Evolutionary conservation across 2,888 invertebrate genomes (phyloP).

Genomic region (Trachelus tabidus): DNA sequence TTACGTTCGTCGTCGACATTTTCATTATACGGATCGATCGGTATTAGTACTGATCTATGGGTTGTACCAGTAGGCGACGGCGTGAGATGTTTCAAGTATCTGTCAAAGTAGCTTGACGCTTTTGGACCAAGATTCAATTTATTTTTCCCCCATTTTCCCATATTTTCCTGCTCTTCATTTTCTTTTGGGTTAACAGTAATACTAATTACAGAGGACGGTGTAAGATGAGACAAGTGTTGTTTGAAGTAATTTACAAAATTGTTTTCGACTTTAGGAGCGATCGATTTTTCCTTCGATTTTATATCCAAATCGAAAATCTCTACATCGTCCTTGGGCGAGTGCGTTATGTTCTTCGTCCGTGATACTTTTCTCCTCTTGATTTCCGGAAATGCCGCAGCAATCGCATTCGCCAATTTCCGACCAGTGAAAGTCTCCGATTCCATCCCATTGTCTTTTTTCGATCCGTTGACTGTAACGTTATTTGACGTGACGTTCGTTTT

Average conservation of each 20-base stretch:
- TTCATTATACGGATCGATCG: background rate
- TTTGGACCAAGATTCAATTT: background rate
- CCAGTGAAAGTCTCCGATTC: background rate
- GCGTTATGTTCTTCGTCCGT: background rate
- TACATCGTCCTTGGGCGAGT: background rate
- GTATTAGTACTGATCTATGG: background rate
- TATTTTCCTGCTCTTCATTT: background rate
- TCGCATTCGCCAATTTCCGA: slow-evolving; percentile 13
- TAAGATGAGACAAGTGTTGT: background rate
- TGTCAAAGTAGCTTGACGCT: background rate
- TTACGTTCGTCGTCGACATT: background rate
- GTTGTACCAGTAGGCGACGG: background rate
- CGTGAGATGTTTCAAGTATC: background rate
- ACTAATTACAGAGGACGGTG: background rate
- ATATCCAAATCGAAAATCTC: background rate
- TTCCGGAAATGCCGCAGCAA: slow-evolving; percentile 25
- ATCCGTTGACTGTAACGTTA: background rate
- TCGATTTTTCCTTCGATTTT: background rate
- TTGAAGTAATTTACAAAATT: background rate
- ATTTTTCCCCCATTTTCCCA: background rate
- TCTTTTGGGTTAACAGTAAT: background rate
- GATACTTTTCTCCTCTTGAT: background rate
- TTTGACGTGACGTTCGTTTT: background rate
- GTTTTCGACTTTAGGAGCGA: background rate
- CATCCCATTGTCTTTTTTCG: background rate